phyloP scores from a whole-genome alignment of 1,140 invertebrate genomes.

The Lordiphosa stackelbergi region DNA sequence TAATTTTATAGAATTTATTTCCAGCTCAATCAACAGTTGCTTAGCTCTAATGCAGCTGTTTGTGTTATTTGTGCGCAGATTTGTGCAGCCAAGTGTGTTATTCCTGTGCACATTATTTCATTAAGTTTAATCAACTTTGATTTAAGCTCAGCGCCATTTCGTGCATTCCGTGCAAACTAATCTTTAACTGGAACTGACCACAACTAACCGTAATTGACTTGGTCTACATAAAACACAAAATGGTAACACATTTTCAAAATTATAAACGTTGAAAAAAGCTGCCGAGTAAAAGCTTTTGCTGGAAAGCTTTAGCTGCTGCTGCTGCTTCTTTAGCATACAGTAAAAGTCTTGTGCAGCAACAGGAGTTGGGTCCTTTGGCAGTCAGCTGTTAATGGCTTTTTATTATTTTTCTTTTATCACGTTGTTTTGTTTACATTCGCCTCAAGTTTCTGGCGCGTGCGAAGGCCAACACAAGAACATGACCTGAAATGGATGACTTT shows the following conservation, averaged over 20 bases:
- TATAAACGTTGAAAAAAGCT: constrained; percentile 12
- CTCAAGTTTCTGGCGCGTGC: constrained; percentile 4
- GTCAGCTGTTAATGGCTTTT: constrained; percentile 38
- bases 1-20: no score
- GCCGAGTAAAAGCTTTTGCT: constrained; percentile 10
- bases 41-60: no score
- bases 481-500: constrained; percentile 17
- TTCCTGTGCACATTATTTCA: constrained; percentile 31
- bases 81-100: not conserved
- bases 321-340: no score
- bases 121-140: constrained; percentile 51
- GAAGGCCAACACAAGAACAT: constrained; percentile 2
- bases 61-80: no score
- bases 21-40: no score
- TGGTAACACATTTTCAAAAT: constrained; percentile 28
- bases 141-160: constrained; percentile 23
- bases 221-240: constrained; percentile 16
- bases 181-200: constrained; percentile 43
- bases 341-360: constrained; percentile 33
- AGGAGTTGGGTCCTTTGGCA: constrained; percentile 30
- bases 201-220: constrained; percentile 52
- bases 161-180: constrained; percentile 27
- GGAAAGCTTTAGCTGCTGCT: no score
- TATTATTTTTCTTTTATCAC: constrained; percentile 6
- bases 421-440: constrained; percentile 41